Evolutionary conservation across 1,140 invertebrate species (phyloP).

Genomic region (Hylyphantes graminicola): DNA sequence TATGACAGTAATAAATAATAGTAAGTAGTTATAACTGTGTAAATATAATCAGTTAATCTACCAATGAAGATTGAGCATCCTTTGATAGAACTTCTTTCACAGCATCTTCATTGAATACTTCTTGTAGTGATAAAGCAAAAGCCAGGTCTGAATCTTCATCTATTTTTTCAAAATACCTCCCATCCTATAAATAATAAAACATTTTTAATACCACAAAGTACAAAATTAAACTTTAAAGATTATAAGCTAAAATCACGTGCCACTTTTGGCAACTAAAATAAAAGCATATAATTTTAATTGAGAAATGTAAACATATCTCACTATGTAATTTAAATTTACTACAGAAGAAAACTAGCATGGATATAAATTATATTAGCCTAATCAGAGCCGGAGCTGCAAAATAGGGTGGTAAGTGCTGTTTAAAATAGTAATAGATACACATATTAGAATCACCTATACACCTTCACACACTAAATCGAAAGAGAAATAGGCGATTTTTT

Average conservation of each 20-base stretch:
- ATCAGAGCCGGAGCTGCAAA: no score
- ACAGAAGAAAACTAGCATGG: neutral
- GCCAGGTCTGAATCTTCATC: conserved; percentile 29
- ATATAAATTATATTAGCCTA: neutral
- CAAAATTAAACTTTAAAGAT: neutral
- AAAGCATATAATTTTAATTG: neutral
- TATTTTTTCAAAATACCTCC: neutral
- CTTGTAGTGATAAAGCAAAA: conserved; percentile 38
- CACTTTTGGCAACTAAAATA: no score
- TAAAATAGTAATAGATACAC: no score
- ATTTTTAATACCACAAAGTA: neutral
- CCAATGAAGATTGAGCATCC: neutral
- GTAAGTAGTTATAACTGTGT: neutral
- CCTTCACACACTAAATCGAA: no score
- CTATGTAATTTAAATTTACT: neutral
- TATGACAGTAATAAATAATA: neutral
- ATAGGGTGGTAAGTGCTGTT: no score
- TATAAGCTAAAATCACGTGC: no score
- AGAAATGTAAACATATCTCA: neutral
- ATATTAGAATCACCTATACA: no score
- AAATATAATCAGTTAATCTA: neutral
- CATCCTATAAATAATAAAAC: neutral
- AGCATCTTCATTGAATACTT: neutral
- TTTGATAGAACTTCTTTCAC: neutral
- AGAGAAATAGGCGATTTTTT: no score